Base-by-base conservation (phyloP, 2,113 vertebrate genomes). In the Plestiodon gilberti region DNA sequence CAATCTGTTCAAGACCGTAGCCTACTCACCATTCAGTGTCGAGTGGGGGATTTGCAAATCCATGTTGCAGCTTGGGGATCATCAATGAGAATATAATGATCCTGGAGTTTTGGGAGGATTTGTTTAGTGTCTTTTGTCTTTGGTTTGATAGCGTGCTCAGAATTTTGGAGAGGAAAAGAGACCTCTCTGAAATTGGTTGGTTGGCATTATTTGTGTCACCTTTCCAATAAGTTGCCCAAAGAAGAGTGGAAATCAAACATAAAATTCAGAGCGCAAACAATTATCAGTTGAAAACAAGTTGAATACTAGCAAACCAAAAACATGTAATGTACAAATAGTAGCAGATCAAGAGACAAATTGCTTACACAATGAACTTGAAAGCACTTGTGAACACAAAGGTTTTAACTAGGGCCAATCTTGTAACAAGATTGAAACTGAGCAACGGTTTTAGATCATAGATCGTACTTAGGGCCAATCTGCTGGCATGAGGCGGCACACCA, bases 1-100 rank as follows among this genome's bases (percentile, higher is more conserved):
- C 93, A 96, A 43, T 95, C 95, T 95, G 94, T 93, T 96, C 81
- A 82, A 83, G 90, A 89, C 84, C 57, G 20, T 61, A 55, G 80
- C 91, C 94, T 93, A 94, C 91, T 81, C 78, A 6, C 78, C 93
- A 91, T 84, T 90, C 82, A 18, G 80, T 83, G 92, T 91, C 90
- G 94, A 25, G 73, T 78, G 89, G 91, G 82, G 70, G 85, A 55
- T 0, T 78, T 62, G 83, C 62, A 82, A 38, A 87, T 86, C 43
- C 79, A 94, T 79, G 84, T 89, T 89, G 78, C 83, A 92, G 83
- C 71, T n/a, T 74, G 78, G 30, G n/a, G 83, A 84, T 48, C 30
- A 74, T 81, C 83, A 65, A 80, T 71, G 89, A 83, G 87, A 83
- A 55, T 62, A 0, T 80, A 83, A 76, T 6, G 69, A 82, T 75